Conservation (phyloP, 2,888 invertebrate species). For the Thysanoteuthis rhombus region DNA sequence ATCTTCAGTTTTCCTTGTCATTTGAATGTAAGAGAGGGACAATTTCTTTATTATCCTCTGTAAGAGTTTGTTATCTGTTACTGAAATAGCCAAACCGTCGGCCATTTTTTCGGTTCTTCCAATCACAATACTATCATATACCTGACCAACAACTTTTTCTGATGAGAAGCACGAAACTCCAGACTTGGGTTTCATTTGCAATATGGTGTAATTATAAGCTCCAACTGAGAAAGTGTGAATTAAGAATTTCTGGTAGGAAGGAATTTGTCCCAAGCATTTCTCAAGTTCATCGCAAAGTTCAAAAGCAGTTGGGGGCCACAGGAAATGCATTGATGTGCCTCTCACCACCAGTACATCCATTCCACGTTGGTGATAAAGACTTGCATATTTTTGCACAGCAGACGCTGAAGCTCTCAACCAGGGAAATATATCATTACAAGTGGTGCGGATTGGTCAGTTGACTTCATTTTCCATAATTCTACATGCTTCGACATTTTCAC, state of each 20-base stretch:
- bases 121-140: conserved; percentile 51
- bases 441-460: neutral
- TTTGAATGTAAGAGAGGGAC: conserved; percentile 40
- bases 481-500: neutral
- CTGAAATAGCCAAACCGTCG: conserved; percentile 40
- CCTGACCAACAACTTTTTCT: conserved; percentile 42
- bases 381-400: conserved; percentile 44
- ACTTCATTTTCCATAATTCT: neutral
- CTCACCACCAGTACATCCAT: conserved; percentile 45
- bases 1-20: conserved; percentile 43
- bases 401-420: conserved; percentile 46
- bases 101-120: conserved; percentile 49
- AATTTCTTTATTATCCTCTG: conserved; percentile 14
- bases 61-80: conserved; percentile 35
- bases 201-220: conserved; percentile 46
- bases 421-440: conserved; percentile 38
- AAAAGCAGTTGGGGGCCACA: conserved; percentile 44
- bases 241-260: conserved; percentile 37
- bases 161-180: conserved; percentile 32
- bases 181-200: conserved; percentile 32
- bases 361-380: conserved; percentile 46
- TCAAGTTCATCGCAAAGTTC: conserved; percentile 38
- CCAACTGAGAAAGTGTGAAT: conserved; percentile 51
- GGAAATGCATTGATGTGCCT: conserved; percentile 42
- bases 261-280: neutral